A percentile compares a stretch with the other conserved stretches of the same genome.
These are phyloP conservation scores for Agelas oroides DNA, from an alignment of 37 sponge, comb jelly and placozoan species.

Conservation along the genomic window DNA sequence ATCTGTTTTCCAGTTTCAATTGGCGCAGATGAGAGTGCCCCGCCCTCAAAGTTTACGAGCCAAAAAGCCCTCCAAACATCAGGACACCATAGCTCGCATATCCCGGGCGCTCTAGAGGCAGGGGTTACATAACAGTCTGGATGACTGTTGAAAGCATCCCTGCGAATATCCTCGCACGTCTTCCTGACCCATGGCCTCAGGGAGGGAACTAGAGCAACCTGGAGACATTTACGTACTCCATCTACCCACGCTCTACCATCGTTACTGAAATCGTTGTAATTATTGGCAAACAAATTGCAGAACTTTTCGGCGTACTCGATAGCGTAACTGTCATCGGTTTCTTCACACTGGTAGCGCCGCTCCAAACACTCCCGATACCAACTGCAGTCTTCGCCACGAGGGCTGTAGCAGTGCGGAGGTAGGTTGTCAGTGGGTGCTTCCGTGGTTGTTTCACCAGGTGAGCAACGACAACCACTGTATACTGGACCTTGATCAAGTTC, in stretches of 20 bases:
- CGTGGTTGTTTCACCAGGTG: not conserved
- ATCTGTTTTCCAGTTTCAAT: slow-evolving; percentile 41
- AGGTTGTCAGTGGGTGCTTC: not conserved
- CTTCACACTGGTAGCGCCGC: slow-evolving; percentile 39
- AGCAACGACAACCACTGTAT: slow-evolving; percentile 24
- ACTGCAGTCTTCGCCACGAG: slow-evolving; percentile 46
- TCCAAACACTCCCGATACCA: slow-evolving; percentile 63
- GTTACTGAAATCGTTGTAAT: slow-evolving; percentile 45
- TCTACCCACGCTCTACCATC: slow-evolving; percentile 38
- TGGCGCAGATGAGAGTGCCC: slow-evolving; percentile 11
- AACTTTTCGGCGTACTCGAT: slow-evolving; percentile 47
- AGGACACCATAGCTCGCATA: slow-evolving; percentile 30
- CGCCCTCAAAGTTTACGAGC: slow-evolving; percentile 30
- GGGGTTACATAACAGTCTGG: slow-evolving; percentile 38
- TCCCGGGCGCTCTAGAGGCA: slow-evolving; percentile 20
- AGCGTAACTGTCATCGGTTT: slow-evolving; percentile 38
- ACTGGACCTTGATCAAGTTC: slow-evolving; percentile 36
- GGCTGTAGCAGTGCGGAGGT: slow-evolving; percentile 55
- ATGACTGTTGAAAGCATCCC: slow-evolving; percentile 48
- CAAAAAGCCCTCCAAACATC: slow-evolving; percentile 25
- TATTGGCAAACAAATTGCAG: slow-evolving; percentile 35
- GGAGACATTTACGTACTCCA: slow-evolving; percentile 50
- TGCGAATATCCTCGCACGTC: slow-evolving; percentile 35
- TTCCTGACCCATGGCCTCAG: slow-evolving; percentile 44
- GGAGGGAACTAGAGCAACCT: slow-evolving; percentile 36